Percentiles rank a stretch among this genome's conserved stretches.
Conservation (phyloP, 2,797 vertebrate species). For the Pyrocephalus nanus region DNA sequence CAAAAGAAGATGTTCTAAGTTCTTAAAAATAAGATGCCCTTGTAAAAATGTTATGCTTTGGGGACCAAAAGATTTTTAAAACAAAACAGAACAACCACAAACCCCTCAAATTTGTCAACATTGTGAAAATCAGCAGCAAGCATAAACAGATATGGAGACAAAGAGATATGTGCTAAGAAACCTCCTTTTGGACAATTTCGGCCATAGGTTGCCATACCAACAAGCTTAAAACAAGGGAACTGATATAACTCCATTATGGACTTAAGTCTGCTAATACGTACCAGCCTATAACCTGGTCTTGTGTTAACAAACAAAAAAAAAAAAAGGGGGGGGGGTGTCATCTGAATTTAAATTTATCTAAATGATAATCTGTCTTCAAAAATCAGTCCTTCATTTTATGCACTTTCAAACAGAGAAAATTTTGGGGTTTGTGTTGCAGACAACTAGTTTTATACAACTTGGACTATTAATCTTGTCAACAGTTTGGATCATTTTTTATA, state of each 20-base stretch:
- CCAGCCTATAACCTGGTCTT: background rate
- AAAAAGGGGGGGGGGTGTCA: no score
- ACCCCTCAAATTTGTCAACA: background rate
- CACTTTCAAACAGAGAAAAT: background rate
- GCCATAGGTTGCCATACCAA: constrained; percentile 41
- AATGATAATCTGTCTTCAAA: background rate
- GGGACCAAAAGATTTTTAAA: background rate
- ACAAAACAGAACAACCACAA: background rate
- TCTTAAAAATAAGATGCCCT: background rate
- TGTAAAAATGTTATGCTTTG: background rate
- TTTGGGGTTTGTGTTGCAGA: background rate
- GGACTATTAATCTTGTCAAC: background rate
- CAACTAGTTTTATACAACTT: background rate
- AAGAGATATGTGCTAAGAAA: background rate
- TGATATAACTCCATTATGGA: background rate
- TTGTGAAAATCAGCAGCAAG: background rate
- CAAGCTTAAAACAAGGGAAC: background rate
- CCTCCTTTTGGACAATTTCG: constrained; percentile 26
- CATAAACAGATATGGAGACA: background rate
- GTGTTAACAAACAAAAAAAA: background rate
- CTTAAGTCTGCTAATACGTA: background rate
- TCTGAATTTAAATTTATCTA: background rate
- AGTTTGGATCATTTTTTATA: background rate
- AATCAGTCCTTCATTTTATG: background rate
- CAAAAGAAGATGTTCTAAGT: background rate